Conservation (phyloP, 2,113 vertebrate genomes). For the Tyto alba region DNA sequence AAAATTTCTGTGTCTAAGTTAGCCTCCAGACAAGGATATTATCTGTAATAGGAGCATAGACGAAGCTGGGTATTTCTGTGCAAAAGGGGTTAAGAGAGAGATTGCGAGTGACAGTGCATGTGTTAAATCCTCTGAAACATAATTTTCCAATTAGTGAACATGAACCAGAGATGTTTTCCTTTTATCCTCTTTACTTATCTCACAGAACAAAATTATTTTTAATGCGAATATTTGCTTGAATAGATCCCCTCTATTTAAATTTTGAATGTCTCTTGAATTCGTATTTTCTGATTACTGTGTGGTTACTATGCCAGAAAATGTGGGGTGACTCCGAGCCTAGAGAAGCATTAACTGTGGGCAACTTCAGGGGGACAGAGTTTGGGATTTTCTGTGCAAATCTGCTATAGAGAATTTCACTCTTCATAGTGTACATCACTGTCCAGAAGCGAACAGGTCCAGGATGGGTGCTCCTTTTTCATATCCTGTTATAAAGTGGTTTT, state of each 20-base stretch:
- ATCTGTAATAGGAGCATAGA: background rate
- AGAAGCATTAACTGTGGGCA: background rate
- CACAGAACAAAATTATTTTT: background rate
- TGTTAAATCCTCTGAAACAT: background rate
- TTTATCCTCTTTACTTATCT: background rate
- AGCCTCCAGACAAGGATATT: background rate
- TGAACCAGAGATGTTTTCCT: background rate
- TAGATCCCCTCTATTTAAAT: background rate
- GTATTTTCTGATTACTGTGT: background rate
- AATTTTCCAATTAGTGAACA: background rate
- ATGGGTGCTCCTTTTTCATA: background rate
- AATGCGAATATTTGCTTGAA: background rate
- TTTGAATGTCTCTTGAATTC: background rate
- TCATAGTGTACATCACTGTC: background rate
- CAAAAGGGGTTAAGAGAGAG: background rate
- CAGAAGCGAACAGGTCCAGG: background rate
- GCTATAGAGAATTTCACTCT: background rate
- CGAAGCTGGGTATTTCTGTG: background rate
- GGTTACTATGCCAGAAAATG: background rate
- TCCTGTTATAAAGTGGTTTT: background rate
- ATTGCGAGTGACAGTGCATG: background rate
- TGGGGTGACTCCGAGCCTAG: background rate
- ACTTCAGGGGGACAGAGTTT: background rate
- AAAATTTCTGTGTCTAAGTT: background rate
- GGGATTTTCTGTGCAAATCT: background rate